Evolutionary conservation across 2,113 vertebrate genomes (phyloP).

Genomic region (Bubalus kerabau): DNA sequence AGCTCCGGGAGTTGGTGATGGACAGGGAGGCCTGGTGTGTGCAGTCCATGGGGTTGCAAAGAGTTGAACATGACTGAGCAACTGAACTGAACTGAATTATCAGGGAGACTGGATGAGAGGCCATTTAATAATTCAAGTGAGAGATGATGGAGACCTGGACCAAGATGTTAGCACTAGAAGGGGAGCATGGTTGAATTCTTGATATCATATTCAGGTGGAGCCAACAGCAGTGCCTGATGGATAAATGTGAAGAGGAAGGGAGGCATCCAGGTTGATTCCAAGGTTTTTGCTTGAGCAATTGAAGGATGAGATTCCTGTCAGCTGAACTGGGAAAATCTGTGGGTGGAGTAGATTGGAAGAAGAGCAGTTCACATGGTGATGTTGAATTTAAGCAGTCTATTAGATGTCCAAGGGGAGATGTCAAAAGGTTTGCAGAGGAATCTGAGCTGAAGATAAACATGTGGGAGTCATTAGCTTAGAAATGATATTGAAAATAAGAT

Average conservation of each 20-base stretch:
- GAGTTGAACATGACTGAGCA: accelerated
- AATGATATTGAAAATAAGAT: background rate
- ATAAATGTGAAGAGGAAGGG: background rate
- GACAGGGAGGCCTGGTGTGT: background rate
- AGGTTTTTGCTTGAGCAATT: background rate
- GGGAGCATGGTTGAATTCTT: background rate
- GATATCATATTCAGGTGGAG: too few species aligned
- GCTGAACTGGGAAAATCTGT: background rate
- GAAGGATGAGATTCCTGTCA: background rate
- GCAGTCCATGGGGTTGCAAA: background rate
- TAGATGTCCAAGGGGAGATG: background rate
- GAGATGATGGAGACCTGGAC: background rate
- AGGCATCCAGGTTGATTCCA: background rate
- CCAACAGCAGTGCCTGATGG: background rate
- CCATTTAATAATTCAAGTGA: background rate
- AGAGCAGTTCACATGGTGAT: background rate
- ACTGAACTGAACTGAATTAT: background rate
- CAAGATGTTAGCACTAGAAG: background rate
- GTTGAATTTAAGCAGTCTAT: background rate
- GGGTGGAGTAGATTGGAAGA: background rate
- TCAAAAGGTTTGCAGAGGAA: background rate
- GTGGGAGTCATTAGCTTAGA: background rate
- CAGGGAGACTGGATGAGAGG: background rate
- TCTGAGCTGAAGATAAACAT: background rate
- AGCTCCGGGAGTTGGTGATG: background rate